Base-by-base conservation (phyloP, 2,797 vertebrate genomes). In the Crenuchus spilurus region DNA sequence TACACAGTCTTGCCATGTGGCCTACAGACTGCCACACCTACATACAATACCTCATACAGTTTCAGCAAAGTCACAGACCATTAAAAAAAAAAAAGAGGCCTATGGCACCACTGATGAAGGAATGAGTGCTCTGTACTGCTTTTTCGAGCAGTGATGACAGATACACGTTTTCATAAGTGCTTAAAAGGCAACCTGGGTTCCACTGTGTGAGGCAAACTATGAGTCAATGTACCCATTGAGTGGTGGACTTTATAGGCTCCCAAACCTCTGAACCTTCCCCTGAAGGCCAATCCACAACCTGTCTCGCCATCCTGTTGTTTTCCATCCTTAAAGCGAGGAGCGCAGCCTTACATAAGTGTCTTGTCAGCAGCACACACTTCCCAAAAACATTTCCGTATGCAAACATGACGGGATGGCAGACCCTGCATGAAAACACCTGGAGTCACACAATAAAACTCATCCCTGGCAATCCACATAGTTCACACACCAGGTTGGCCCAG, bases 361-460 rank as follows among this genome's bases (percentile, higher is more conserved):
- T 76, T 87, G 82, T 92, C 91, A 94, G 92, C 92, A 91, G 60
- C 86, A 85, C 81, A 89, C 86, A 82, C 89, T 93, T 93, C 92
- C 91, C 85, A 82, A 86, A 87, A 92, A 86, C 79, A 80, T 81
- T 80, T 55, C 77, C 74, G 72, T 75, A 63, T 51, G 31, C 83
- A 82, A 81, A 86, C 87, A 87, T 14, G 35, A 48, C 58, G 58
- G 72, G 70, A 80, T 46, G 76, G 70, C 84, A 75, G 83, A 88
- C 77, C 81, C 71, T 65, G 82, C 82, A 86, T 80, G 80, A 90
- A 84, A 81, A 77, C 62, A 65, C 46, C 79, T 80, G 85, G 48
- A 84, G 85, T 87, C 70, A 81, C 77, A 77, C 79, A 89, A 82
- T 82, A 76, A 57, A 86, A 84, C 83, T 83, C 68, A 71, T 84